These are phyloP conservation scores for Orcinus orca DNA, from an alignment of 2,113 vertebrate species.

Conservation along the genomic window DNA sequence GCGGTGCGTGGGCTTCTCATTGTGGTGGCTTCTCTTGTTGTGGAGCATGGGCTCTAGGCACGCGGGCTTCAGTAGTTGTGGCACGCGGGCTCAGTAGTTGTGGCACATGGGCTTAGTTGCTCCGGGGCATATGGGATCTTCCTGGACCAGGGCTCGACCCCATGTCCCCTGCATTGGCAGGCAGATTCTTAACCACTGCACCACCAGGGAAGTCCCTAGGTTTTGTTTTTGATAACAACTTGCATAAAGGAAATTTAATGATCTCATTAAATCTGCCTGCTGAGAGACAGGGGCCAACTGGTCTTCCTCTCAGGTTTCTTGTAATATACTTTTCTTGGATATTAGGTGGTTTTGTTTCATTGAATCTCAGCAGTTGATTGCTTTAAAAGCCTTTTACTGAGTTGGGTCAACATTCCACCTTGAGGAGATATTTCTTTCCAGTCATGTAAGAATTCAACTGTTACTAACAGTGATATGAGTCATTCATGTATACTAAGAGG, in stretches of 20 bases:
- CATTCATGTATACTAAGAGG: not conserved
- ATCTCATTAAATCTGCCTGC: constrained; percentile 36
- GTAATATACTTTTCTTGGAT: constrained; percentile 21
- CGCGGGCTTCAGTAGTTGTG: no score
- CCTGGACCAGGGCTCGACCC: no score
- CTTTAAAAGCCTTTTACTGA: constrained; percentile 47
- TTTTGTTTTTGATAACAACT: constrained; percentile 43
- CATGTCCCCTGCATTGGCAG: no score
- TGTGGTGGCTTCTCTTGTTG: no score
- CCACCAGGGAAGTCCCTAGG: no score
- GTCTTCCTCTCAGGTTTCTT: constrained; percentile 21
- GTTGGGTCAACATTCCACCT: constrained; percentile 17
- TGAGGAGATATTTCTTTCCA: constrained; percentile 6
- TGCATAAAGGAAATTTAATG: constrained; percentile 43
- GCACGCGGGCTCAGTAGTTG: no score
- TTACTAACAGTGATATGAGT: constrained; percentile 39
- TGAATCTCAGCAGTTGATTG: constrained; percentile 20
- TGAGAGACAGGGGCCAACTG: not conserved
- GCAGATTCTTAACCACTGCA: no score
- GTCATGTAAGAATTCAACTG: constrained; percentile 38
- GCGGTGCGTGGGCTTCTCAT: no score
- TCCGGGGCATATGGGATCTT: no score
- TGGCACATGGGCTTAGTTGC: no score
- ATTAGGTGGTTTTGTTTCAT: constrained; percentile 45
- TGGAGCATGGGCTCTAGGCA: no score